Evolutionary conservation across 2,113 vertebrate species (phyloP), one percentile per base, ranked within the genome.

Genomic region (Rhinoptilus africanus): DNA sequence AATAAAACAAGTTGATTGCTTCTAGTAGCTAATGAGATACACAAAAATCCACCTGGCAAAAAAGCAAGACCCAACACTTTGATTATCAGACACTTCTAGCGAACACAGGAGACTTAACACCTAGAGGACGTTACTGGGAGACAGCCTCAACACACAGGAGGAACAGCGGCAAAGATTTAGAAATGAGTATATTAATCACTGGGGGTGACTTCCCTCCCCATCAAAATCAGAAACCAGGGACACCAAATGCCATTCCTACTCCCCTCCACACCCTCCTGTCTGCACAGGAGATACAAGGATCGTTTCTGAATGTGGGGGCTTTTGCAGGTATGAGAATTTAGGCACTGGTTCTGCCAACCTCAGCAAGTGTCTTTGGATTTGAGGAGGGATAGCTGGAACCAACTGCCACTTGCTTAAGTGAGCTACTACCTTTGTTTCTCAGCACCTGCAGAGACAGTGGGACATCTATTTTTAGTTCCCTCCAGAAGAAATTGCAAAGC

Each of bases 301-400:
- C 1, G 0, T 9, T 89, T 71, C 73, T 67, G 56, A 92, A 37
- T 0, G 0, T 1, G 1, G 1, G 30, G 51, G 27, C 34, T 89
- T 56, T 22, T 4, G 4, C 26, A 72, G 47, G 3, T 22, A 5
- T 1, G 47, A 72, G 60, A 26, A 59, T 75, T 63, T 21, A 69
- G 50, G 59, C 26, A 59, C 6, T 53, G 69, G 13, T 43, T 60
- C 73, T 68, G 80, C 37, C 71, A 62, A 20, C 24, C 24, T n/a
- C 51, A 75, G 22, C 20, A 60, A 66, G 60, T 19, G 67, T 9
- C 45, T 73, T 48, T 20, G 8, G 22, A 32, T 47, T 71, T 18
- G 30, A 24, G 35, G 41, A 82, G 43, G 45, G 32, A 60, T 8
- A 64, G 35, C 26, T 50, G 45, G 74, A 95, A 54, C 30, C 85